phyloP scores from a whole-genome alignment of 2,797 vertebrate species.

The Liasis olivaceus region DNA sequence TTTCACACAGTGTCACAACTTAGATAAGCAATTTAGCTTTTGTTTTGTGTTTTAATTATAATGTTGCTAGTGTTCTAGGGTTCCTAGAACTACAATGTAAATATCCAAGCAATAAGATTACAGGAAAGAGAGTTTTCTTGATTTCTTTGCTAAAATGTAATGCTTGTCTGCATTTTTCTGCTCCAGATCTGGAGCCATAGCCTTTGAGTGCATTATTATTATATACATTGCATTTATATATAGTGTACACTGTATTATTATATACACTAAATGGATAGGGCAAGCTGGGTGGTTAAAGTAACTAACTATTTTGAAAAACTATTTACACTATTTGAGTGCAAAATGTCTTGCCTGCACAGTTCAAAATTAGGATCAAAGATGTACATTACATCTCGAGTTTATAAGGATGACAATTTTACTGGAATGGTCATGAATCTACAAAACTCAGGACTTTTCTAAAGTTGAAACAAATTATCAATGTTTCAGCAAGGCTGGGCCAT shows the following conservation, averaged over 20 bases:
- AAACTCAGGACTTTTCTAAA: background rate
- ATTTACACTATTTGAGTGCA: background rate
- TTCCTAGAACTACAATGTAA: background rate
- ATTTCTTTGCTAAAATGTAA: background rate
- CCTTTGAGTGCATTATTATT: background rate
- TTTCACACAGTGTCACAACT: conserved; percentile 13
- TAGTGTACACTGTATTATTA: background rate
- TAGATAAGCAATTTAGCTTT: background rate
- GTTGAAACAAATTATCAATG: background rate
- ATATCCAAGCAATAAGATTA: background rate
- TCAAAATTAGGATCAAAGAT: background rate
- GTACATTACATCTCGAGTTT: background rate
- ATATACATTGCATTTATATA: background rate
- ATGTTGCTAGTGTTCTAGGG: background rate
- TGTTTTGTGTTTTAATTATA: background rate
- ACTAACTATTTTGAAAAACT: background rate
- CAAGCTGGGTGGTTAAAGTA: background rate
- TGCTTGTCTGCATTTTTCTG: background rate
- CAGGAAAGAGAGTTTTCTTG: background rate
- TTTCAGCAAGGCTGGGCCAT: background rate
- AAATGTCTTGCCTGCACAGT: background rate
- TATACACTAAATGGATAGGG: background rate
- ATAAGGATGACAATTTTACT: background rate
- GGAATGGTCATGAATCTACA: background rate
- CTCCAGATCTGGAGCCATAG: background rate